A percentile compares a stretch with the other conserved stretches of the same genome.
phyloP scores from a whole-genome alignment of 1,140 invertebrate species.

The Uloborus diversus region DNA sequence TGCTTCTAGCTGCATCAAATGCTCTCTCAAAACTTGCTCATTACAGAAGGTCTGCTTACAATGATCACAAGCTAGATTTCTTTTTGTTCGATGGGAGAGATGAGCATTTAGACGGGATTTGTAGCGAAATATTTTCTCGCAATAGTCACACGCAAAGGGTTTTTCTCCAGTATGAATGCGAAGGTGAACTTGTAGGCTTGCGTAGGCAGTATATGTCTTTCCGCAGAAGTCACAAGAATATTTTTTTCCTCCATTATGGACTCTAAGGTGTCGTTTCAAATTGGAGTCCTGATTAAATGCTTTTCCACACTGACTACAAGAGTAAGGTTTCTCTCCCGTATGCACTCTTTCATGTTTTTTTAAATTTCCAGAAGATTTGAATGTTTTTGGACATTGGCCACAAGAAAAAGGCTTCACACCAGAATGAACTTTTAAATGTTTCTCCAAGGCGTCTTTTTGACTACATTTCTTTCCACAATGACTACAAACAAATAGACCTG shows the following conservation, averaged over 20 bases:
- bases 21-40: too few relatives aligned
- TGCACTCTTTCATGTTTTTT: not conserved
- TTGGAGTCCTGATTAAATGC: not conserved
- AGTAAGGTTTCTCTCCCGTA: not conserved
- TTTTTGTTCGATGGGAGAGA: too few relatives aligned
- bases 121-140: too few relatives aligned
- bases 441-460: not conserved
- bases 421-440: not conserved
- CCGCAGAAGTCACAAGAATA: not conserved
- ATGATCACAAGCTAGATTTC: too few relatives aligned
- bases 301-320: not conserved
- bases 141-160: too few relatives aligned
- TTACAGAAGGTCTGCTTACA: too few relatives aligned
- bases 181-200: too few relatives aligned
- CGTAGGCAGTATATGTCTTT: not conserved
- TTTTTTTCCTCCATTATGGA: not conserved
- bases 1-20: too few relatives aligned
- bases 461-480: too few relatives aligned
- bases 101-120: too few relatives aligned
- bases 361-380: not conserved
- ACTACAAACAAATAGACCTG: too few relatives aligned
- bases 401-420: not conserved
- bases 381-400: not conserved
- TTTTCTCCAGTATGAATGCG: too few relatives aligned
- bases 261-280: not conserved